A percentile compares a stretch with the other conserved stretches of the same genome.
These are phyloP conservation scores for Lydus trimaculatus DNA, from an alignment of 2,888 invertebrate genomes.

Conservation along the genomic window DNA sequence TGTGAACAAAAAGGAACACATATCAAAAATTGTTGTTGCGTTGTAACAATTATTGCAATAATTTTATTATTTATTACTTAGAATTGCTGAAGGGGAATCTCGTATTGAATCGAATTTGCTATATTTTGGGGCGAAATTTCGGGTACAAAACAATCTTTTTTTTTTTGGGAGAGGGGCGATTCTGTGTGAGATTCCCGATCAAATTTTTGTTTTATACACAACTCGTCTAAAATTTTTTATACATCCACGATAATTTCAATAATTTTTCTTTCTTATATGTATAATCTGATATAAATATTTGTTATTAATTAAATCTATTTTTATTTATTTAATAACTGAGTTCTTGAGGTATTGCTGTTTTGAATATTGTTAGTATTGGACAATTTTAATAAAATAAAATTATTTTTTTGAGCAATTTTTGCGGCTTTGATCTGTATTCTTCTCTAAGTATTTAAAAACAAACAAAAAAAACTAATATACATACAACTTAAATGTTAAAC, in stretches of 20 bases:
- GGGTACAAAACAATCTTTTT: slow-evolving; percentile 16
- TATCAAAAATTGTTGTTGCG: slow-evolving; percentile 60
- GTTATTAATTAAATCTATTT: slow-evolving; percentile 48
- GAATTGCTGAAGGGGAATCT: slow-evolving; percentile 33
- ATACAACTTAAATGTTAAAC: slow-evolving; percentile 1
- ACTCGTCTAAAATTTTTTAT: slow-evolving; percentile 54
- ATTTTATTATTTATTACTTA: slow-evolving; percentile 47
- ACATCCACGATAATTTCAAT: slow-evolving; percentile 55
- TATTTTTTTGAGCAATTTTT: slow-evolving; percentile 47
- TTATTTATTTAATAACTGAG: slow-evolving; percentile 54
- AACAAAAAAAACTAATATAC: slow-evolving; percentile 45
- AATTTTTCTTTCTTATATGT: slow-evolving; percentile 33
- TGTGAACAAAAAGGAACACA: slow-evolving; percentile 50
- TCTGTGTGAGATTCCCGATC: background rate
- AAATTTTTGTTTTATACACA: slow-evolving; percentile 8
- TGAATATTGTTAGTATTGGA: slow-evolving; percentile 54
- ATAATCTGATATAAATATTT: slow-evolving; percentile 60
- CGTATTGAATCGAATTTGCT: background rate
- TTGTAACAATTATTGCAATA: slow-evolving; percentile 58
- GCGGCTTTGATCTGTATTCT: slow-evolving; percentile 24
- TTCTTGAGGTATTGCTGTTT: slow-evolving; percentile 62
- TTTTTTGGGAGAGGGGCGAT: slow-evolving; percentile 5
- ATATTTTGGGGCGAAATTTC: slow-evolving; percentile 8
- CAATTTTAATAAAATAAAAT: slow-evolving; percentile 40
- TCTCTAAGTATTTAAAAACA: slow-evolving; percentile 24